Conservation (phyloP, 1,140 invertebrate genomes). For the Drosophila serrata region DNA sequence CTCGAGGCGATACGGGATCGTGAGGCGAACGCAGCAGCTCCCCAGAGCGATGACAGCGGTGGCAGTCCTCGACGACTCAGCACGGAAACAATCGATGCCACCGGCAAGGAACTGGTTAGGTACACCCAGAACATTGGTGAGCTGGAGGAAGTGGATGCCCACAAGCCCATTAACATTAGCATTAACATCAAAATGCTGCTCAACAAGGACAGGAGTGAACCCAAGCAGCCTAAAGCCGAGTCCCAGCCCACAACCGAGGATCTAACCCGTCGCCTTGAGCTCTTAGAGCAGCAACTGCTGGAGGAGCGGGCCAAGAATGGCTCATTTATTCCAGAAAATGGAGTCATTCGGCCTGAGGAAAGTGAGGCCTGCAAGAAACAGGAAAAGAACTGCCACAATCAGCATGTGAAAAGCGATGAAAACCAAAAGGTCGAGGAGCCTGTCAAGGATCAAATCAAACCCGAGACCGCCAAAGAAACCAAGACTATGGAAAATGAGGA, state of each 20-base stretch:
- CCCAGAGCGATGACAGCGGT: conserved; percentile 20
- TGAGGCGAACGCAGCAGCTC: conserved; percentile 12
- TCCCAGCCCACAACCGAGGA: conserved; percentile 60
- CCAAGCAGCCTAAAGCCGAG: conserved; percentile 33
- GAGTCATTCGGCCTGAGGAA: conserved; percentile 6
- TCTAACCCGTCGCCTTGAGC: conserved; percentile 57
- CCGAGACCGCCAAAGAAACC: conserved; percentile 61
- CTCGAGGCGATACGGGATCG: conserved; percentile 66
- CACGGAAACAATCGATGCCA: conserved; percentile 65
- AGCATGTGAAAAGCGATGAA: conserved; percentile 57
- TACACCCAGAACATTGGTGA: conserved; percentile 73
- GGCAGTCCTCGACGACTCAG: conserved; percentile 45
- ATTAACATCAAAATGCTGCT: conserved; percentile 82
- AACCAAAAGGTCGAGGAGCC: conserved; percentile 37
- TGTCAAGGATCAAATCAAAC: conserved; percentile 17
- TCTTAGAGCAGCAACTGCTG: conserved; percentile 62
- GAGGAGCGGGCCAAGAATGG: conserved; percentile 66
- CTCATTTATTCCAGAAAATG: conserved; percentile 10
- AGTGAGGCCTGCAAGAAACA: conserved; percentile 39
- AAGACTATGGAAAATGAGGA: conserved; percentile 68
- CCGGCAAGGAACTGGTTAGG: conserved; percentile 76
- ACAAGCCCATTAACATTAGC: conserved; percentile 80
- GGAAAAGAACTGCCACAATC: conserved; percentile 61
- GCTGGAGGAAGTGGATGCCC: conserved; percentile 61
- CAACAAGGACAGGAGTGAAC: conserved; percentile 63